Conservation (phyloP, 2,888 invertebrate genomes). For the Caenorhabditis angaria region DNA sequence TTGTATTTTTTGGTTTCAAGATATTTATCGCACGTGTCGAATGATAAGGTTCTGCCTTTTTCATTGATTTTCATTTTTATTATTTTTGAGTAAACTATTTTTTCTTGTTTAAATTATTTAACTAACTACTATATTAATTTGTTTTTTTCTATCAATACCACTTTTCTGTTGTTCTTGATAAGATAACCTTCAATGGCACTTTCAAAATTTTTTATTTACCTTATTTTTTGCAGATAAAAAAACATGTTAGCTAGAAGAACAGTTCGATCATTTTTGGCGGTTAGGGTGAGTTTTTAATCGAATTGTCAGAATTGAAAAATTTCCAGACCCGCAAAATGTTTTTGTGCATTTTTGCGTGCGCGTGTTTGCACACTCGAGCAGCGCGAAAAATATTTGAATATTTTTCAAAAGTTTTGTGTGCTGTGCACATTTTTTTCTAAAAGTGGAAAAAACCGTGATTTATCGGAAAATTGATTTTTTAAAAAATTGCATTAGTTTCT, state of each 20-base stretch:
- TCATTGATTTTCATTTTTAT: background rate
- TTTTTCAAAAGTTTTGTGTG: background rate
- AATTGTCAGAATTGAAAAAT: background rate
- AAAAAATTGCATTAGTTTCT: no score
- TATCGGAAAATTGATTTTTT: no score
- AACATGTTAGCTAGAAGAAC: slow-evolving; percentile 26
- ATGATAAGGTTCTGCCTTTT: background rate
- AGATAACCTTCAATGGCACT: background rate
- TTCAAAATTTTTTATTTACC: background rate
- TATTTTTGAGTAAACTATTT: background rate
- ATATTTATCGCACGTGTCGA: background rate
- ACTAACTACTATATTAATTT: no score
- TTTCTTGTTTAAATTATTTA: no score
- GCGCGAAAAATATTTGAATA: slow-evolving; percentile 13
- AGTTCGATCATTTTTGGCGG: slow-evolving; percentile 6
- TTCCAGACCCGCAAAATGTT: slow-evolving; percentile 2
- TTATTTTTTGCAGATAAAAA: background rate
- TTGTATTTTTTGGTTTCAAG: background rate
- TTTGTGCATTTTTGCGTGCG: slow-evolving; percentile 21
- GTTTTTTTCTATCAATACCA: no score
- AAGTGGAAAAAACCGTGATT: background rate
- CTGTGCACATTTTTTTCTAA: no score
- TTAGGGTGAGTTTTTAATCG: slow-evolving; percentile 9
- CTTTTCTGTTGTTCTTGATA: background rate
- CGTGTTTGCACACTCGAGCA: background rate